Evolutionary conservation across 2,113 vertebrate genomes (phyloP), one percentile per base, ranked within the genome.

Genomic region (Acrocephalus kingi): DNA sequence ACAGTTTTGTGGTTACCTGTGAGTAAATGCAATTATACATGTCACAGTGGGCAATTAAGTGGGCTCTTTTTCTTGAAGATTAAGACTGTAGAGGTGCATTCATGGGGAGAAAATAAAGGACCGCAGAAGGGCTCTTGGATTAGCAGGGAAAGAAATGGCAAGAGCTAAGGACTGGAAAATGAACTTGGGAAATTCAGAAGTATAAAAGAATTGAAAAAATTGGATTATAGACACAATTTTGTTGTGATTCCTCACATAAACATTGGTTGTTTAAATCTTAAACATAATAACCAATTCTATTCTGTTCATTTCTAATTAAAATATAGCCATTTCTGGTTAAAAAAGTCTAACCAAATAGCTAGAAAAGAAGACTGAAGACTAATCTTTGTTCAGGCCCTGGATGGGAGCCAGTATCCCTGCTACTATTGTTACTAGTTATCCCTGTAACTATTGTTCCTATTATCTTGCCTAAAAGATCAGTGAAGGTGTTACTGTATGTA

Each of bases 101-200:
- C 87, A 77, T 88, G 75, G 91, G 67, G 75, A 93, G 94, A 96
- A 95, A 96, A 97, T 93, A 90, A 83, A 87, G 68, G 75, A 41
- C 77, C 1, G 0, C 68, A 74, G 79, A 95, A 96, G 75, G 63
- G 22, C 68, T 77, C 55, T 81, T 82, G 86, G 79, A 85, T 87
- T 91, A 77, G 55, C 17, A 43, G 71, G 52, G 27, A 55, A 80
- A 74, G 67, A 85, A 89, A 48, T 81, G 39, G n/a, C 71, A 83
- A 49, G 79, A 80, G 54, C 75, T 76, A 76, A 91, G 75, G 71
- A 63, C 87, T 90, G 51, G 67, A 93, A 96, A 95, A 94, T 74
- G 46, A 94, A 33, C 72, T 43, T 85, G 35, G 46, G 16, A 93
- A 90, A 77, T 83, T 89, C 28, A 76, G 41, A 76, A 77, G 46